phyloP scores from a whole-genome alignment of 2,797 vertebrate genomes.

The Lagodon rhomboides region DNA sequence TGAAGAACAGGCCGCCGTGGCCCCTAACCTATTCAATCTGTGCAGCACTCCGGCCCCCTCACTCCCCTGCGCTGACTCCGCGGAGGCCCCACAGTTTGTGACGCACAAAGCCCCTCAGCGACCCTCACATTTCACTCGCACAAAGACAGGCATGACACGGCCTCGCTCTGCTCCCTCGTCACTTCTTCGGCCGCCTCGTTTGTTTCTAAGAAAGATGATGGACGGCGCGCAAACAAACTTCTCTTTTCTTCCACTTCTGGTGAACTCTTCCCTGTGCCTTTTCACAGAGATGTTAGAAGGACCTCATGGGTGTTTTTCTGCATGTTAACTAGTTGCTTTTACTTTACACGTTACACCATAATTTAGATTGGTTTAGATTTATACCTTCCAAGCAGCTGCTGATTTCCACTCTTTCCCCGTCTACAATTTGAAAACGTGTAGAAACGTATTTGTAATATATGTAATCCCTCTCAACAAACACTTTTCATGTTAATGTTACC shows the following conservation, averaged over 20 bases:
- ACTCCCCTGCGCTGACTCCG: slow-evolving; percentile 51
- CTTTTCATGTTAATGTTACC: background rate
- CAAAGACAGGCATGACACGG: slow-evolving; percentile 60
- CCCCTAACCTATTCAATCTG: slow-evolving; percentile 74
- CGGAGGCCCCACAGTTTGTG: slow-evolving; percentile 54
- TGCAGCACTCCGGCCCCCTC: slow-evolving; percentile 51
- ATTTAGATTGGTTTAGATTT: background rate
- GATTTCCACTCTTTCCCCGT: background rate
- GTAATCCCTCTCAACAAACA: background rate
- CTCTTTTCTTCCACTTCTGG: background rate
- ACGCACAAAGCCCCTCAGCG: slow-evolving; percentile 64
- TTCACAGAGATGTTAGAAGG: background rate
- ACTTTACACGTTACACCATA: background rate
- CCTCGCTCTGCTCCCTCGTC: slow-evolving; percentile 24
- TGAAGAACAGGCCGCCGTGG: slow-evolving; percentile 58
- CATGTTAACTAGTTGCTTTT: background rate
- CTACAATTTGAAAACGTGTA: background rate
- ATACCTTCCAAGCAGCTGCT: background rate
- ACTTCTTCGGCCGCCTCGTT: slow-evolving; percentile 21
- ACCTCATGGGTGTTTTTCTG: background rate
- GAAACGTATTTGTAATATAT: background rate
- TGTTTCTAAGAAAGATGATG: slow-evolving; percentile 45
- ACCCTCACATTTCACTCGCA: slow-evolving; percentile 75
- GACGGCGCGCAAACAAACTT: slow-evolving; percentile 27
- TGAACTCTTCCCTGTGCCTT: background rate